Conservation (phyloP, 2,888 invertebrate genomes). For the Helleia helle region DNA sequence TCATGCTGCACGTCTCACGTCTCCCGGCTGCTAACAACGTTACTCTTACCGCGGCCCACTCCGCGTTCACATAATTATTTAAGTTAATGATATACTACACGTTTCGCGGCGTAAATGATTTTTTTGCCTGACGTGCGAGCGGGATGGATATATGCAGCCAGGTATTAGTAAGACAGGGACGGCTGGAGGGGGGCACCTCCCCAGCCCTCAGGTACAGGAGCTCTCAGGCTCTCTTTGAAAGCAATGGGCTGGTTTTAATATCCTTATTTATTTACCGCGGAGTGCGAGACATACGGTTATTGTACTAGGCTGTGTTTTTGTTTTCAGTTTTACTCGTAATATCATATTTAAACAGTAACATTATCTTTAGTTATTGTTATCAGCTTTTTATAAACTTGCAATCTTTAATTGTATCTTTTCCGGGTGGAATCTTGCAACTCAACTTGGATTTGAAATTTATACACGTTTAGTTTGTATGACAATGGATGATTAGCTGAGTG, state of each 20-base stretch:
- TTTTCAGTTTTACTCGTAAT: too few species aligned
- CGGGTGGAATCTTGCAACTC: too few species aligned
- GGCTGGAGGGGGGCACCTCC: conserved; percentile 39
- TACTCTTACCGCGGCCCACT: conserved; percentile 15
- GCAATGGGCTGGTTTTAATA: conserved; percentile 48
- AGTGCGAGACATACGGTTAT: not conserved
- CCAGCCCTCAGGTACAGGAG: conserved; percentile 30
- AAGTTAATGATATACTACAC: conserved; percentile 69
- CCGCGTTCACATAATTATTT: conserved; percentile 62
- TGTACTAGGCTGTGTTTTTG: too few species aligned
- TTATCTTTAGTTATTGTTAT: too few species aligned
- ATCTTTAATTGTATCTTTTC: too few species aligned
- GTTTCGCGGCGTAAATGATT: conserved; percentile 56
- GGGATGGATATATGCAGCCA: conserved; percentile 21
- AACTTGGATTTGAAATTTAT: too few species aligned
- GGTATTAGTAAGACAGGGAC: conserved; percentile 26
- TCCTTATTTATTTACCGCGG: conserved; percentile 43
- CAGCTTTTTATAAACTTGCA: too few species aligned
- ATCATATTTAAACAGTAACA: too few species aligned
- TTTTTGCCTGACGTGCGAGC: conserved; percentile 38
- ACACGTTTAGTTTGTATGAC: too few species aligned
- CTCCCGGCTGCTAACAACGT: not conserved
- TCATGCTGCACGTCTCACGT: not conserved
- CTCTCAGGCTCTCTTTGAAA: conserved; percentile 31
- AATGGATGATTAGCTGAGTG: too few species aligned